Percentiles rank a stretch among this genome's conserved stretches.
These are phyloP conservation scores for Amblyjoppa fuscipennis DNA, from an alignment of 2,888 invertebrate species.

Conservation along the genomic window DNA sequence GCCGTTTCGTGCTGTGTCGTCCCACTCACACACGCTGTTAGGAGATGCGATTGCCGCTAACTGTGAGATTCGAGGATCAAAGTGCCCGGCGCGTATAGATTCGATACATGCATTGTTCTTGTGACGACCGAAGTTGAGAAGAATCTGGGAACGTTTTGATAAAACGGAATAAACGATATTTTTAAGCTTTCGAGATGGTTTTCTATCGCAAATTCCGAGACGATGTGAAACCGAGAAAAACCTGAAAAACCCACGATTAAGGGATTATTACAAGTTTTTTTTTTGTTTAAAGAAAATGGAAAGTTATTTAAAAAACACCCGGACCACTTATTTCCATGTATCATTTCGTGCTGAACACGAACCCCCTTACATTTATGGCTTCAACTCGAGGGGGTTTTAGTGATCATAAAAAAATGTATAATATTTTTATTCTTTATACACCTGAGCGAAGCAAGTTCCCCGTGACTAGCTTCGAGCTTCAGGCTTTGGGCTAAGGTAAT, in stretches of 20 bases:
- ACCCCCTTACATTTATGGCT: not conserved
- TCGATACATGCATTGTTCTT: not conserved
- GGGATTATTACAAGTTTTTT: not conserved
- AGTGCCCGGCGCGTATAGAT: not conserved
- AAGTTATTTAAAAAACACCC: not conserved
- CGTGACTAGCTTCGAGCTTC: not conserved
- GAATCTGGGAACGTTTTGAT: slow-evolving; percentile 25
- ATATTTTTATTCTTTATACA: not conserved
- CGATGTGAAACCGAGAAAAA: not conserved
- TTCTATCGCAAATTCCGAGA: not conserved
- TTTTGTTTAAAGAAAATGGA: not conserved
- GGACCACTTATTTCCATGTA: not conserved
- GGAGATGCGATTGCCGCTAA: slow-evolving; percentile 54
- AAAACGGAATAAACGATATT: not conserved
- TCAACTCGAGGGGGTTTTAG: not conserved
- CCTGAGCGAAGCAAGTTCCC: not conserved
- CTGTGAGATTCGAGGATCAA: slow-evolving; percentile 32
- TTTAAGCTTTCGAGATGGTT: not conserved
- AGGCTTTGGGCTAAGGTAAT: not conserved
- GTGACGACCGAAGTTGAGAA: not conserved
- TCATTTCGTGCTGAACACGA: not conserved
- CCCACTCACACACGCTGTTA: slow-evolving; percentile 37
- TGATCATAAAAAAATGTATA: not conserved
- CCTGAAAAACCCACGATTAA: not conserved
- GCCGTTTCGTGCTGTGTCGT: slow-evolving; percentile 24